Evolutionary conservation across 2,797 vertebrate species (phyloP).

Genomic region (Alca torda): DNA sequence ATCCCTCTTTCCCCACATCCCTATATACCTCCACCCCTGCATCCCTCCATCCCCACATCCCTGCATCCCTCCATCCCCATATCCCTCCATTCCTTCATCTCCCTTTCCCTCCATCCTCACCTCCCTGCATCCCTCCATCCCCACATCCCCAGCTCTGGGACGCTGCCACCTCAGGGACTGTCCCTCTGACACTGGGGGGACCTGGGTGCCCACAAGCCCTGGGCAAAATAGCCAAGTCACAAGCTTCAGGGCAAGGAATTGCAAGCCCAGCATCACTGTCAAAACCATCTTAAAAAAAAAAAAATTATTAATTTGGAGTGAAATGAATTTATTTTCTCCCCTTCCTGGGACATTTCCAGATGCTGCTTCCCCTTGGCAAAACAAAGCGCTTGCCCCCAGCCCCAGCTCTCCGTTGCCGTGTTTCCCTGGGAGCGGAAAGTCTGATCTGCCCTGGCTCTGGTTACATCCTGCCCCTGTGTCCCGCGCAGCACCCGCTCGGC

Average conservation of each 20-base stretch:
- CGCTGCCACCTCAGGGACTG: accelerated
- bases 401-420: accelerated
- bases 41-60: background rate
- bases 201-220: background rate
- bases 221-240: background rate
- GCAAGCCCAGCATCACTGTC: background rate
- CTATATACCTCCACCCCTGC: too few species aligned
- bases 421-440: accelerated
- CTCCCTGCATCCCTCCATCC: background rate
- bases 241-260: background rate
- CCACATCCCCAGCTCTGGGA: background rate
- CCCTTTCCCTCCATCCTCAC: too few species aligned
- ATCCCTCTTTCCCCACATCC: too few species aligned
- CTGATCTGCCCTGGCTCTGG: background rate
- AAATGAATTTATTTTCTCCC: background rate
- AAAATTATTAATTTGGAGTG: background rate
- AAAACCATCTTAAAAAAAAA: background rate
- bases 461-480: background rate
- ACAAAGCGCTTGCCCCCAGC: background rate
- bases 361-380: background rate
- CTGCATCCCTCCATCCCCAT: background rate
- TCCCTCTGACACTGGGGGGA: too few species aligned
- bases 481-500: accelerated
- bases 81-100: too few species aligned
- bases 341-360: background rate